Conservation (phyloP, 2,113 vertebrate species). For the Otolemur garnettii region DNA sequence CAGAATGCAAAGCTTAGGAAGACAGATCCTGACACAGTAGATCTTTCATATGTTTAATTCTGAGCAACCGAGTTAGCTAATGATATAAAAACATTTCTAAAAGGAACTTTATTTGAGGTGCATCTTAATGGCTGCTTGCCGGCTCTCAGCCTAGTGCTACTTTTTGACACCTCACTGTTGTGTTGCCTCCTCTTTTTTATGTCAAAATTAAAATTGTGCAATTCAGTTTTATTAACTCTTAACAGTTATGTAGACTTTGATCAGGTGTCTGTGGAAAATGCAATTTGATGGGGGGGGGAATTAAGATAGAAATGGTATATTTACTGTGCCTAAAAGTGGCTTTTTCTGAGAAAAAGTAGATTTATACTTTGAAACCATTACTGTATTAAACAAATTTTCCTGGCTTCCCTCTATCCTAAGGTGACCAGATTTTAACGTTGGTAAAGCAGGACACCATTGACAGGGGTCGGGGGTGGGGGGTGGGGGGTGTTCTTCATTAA, state of each 20-base stretch:
- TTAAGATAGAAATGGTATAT: neutral
- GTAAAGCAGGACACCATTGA: too few relatives aligned
- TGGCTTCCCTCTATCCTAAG: too few relatives aligned
- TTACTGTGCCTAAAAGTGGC: neutral
- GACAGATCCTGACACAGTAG: neutral
- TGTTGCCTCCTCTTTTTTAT: neutral
- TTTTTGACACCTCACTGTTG: neutral
- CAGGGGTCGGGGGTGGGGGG: too few relatives aligned
- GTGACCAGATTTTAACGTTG: too few relatives aligned
- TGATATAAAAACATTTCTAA: neutral
- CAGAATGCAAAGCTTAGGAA: neutral
- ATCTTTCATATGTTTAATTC: neutral
- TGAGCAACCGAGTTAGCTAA: neutral
- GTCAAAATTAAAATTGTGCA: neutral
- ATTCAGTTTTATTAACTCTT: neutral
- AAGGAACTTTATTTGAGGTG: neutral
- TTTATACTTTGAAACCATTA: neutral
- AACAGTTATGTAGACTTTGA: neutral
- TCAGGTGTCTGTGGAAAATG: neutral
- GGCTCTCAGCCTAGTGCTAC: rapidly evolving
- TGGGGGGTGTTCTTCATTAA: too few relatives aligned
- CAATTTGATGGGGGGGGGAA: neutral
- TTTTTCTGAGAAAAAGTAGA: neutral
- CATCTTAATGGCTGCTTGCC: neutral
- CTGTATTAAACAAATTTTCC: neutral